These are phyloP conservation scores for Aurelia sp. DNA, from an alignment of 30 jellyfish, hydroid and myxozoan genomes.

Conservation along the genomic window DNA sequence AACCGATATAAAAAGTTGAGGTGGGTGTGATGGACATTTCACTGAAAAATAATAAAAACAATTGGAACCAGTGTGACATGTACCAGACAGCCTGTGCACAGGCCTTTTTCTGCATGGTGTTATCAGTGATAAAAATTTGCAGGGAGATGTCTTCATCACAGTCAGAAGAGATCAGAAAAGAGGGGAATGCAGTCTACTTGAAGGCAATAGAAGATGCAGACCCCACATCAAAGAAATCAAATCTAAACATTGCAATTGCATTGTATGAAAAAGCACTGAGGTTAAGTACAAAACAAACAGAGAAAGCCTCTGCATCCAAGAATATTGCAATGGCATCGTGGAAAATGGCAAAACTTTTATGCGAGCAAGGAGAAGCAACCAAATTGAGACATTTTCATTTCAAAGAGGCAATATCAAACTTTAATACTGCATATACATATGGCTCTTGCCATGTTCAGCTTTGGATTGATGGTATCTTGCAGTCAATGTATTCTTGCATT, in stretches of 20 bases:
- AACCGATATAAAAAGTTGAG: too few relatives aligned
- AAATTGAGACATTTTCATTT: constrained; percentile 25
- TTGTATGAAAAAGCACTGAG: neutral
- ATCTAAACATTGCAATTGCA: neutral
- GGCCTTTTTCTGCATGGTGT: too few relatives aligned
- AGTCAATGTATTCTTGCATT: neutral
- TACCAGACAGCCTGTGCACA: too few relatives aligned
- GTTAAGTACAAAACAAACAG: constrained; percentile 11
- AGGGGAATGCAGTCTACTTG: neutral
- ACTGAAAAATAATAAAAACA: too few relatives aligned
- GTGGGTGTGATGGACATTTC: too few relatives aligned
- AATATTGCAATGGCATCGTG: constrained; percentile 40
- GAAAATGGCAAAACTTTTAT: constrained; percentile 10
- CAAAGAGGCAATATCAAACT: constrained; percentile 34
- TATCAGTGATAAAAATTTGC: too few relatives aligned
- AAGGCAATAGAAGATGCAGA: neutral
- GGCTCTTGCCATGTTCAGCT: constrained; percentile 2
- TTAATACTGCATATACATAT: constrained; percentile 10
- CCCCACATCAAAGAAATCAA: neutral
- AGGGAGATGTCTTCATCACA: neutral
- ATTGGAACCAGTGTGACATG: too few relatives aligned
- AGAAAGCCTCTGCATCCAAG: constrained; percentile 50
- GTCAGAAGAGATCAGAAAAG: neutral
- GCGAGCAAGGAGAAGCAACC: constrained; percentile 15
- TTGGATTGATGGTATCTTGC: constrained; percentile 19